Base-by-base conservation (phyloP, 2,113 vertebrate genomes). In the Athene cunicularia region DNA sequence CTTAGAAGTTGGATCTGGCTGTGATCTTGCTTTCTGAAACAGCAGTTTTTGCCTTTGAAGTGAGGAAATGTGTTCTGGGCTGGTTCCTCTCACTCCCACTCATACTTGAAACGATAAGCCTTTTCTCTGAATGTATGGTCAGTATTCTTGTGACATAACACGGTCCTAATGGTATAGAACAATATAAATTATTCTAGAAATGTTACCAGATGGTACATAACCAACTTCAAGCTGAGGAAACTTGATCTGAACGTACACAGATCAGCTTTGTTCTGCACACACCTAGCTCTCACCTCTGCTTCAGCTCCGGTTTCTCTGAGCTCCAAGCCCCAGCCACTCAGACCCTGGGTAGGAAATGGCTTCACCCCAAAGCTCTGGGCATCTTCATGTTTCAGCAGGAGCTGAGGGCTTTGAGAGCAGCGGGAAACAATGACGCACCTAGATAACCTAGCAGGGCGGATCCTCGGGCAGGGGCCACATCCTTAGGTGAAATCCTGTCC, bases 1-100 rank as follows among this genome's bases (percentile, higher is more conserved):
- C 91, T 97, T 75, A 96, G 93, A 97, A 95, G 95, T 85, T 76
- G 86, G 33, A 87, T 79, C 64, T 1, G 49, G 47, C 89, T 97
- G 88, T 93, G 95, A 96, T 91, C 92, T 94, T 0, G 1, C 80
- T 77, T 84, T 94, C 93, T 70, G 45, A 89, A 92, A 75, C 53
- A 81, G 76, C 41, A 59, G 2, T 73, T 86, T 88, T 94, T 68
- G 73, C 80, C 93, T 97, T 96, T 95, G 91, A 97, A 89, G 91
- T 94, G 50, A 86, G 81, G 91, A 96, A 93, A 96, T 32, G 16
- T 56, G 73, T 86, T 86, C 88, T 84, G 39, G 63, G 43, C 64
- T 81, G 58, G 47, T 92, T 89, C 88, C 80, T 62, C 52, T 83
- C 50, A 56, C 77, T 87, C 73, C 77, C 81, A 79, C 70, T 93